Conservation (phyloP, 2,888 invertebrate genomes). For the Catocala fraxini region DNA sequence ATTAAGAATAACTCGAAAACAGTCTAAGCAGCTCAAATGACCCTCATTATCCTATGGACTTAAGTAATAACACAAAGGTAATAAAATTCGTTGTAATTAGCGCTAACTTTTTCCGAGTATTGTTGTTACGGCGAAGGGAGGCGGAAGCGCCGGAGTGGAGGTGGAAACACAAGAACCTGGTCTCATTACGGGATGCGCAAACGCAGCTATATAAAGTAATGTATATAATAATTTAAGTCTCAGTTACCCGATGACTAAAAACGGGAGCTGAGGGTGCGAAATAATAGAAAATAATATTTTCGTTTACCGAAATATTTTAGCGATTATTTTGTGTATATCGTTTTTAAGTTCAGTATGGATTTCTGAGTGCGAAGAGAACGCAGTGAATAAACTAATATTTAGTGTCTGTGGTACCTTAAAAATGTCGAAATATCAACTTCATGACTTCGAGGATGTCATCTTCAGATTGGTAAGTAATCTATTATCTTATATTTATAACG, state of each 20-base stretch:
- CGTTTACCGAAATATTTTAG: no score
- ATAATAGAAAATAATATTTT: no score
- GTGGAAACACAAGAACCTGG: conserved; percentile 17
- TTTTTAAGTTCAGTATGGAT: conserved; percentile 14
- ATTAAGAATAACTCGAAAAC: conserved; percentile 9
- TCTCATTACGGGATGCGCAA: conserved; percentile 25
- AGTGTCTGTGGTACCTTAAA: conserved; percentile 35
- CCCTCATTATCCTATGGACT: conserved; percentile 15
- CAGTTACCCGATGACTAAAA: conserved; percentile 27
- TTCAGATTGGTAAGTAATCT: conserved; percentile 56
- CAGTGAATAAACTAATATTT: conserved; percentile 43
- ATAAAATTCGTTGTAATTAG: conserved; percentile 1
- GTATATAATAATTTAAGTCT: conserved; percentile 15
- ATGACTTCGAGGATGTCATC: conserved; percentile 51
- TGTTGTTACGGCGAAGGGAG: neutral
- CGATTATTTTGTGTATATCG: neutral
- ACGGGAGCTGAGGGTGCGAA: conserved; percentile 22
- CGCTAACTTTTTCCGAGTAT: conserved; percentile 11
- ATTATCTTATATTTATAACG: neutral
- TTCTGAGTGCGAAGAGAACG: conserved; percentile 27
- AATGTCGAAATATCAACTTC: conserved; percentile 40
- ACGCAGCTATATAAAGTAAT: conserved; percentile 31
- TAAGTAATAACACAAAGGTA: conserved; percentile 11
- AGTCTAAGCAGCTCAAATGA: neutral
- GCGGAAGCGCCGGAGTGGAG: conserved; percentile 11